Percentiles rank a stretch among this genome's conserved stretches.
phyloP scores from a whole-genome alignment of 2,888 invertebrate species.

The Stenurella melanura region DNA sequence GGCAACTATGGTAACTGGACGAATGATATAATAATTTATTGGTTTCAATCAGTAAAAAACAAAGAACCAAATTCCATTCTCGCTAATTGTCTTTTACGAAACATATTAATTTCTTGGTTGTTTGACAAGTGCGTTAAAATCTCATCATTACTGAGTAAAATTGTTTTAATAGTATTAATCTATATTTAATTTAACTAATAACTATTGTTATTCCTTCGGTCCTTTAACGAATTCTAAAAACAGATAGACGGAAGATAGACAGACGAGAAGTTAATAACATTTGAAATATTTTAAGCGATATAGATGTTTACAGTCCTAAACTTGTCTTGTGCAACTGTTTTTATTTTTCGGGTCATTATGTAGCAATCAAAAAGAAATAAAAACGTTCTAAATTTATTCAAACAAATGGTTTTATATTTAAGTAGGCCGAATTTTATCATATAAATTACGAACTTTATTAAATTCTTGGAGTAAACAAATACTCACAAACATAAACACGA shows the following conservation, averaged over 20 bases:
- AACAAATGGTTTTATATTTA: conserved; percentile 4
- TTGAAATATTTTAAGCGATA: neutral
- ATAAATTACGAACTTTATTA: neutral
- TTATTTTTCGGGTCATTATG: neutral
- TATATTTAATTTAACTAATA: too few relatives aligned
- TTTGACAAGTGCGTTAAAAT: too few relatives aligned
- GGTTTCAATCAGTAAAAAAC: too few relatives aligned
- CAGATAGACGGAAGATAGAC: neutral
- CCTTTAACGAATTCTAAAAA: neutral
- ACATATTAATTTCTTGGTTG: too few relatives aligned
- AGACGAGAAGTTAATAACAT: neutral
- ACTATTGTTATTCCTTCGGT: too few relatives aligned
- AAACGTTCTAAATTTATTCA: neutral
- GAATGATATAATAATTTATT: too few relatives aligned
- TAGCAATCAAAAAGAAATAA: conserved; percentile 4
- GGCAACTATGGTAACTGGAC: too few relatives aligned
- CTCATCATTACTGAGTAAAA: too few relatives aligned
- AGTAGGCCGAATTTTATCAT: neutral
- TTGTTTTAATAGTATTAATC: too few relatives aligned
- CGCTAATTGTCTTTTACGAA: too few relatives aligned
- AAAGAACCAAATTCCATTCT: too few relatives aligned
- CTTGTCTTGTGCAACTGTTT: neutral
- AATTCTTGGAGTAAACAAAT: neutral
- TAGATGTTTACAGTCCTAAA: neutral
- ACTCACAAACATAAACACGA: neutral